These are phyloP conservation scores for Natrix natrix DNA, from an alignment of 2,797 vertebrate genomes.

Conservation along the genomic window DNA sequence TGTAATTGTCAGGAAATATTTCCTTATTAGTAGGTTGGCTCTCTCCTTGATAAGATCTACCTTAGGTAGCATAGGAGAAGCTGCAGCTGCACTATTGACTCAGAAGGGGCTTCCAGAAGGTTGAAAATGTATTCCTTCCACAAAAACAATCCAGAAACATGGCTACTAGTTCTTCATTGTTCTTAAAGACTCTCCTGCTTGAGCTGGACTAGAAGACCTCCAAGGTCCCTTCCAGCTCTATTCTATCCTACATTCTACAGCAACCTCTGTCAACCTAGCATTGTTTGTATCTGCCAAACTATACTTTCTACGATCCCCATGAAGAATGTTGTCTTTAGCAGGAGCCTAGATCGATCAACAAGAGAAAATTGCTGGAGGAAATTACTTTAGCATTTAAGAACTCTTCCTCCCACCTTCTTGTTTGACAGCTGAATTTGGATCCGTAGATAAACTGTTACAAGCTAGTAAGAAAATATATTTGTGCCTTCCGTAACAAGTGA, in stretches of 20 bases:
- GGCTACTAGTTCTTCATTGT: background rate
- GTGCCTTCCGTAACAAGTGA: background rate
- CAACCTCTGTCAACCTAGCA: background rate
- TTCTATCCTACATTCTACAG: too few species aligned
- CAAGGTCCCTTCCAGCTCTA: too few species aligned
- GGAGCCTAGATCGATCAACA: background rate
- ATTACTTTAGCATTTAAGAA: background rate
- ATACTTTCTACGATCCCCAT: background rate
- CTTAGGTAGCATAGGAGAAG: background rate
- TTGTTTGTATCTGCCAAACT: background rate
- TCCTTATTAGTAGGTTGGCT: background rate
- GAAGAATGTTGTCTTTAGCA: background rate
- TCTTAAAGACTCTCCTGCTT: background rate
- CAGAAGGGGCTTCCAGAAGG: background rate
- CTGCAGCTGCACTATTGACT: background rate
- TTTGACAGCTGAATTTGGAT: background rate
- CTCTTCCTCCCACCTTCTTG: background rate
- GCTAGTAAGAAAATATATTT: background rate
- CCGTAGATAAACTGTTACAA: background rate
- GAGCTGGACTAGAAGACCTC: too few species aligned
- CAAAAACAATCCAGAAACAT: background rate
- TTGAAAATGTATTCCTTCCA: background rate
- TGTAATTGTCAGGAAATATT: background rate
- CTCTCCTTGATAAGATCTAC: background rate
- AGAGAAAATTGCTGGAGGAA: background rate